Percentiles rank a stretch among this genome's conserved stretches.
Evolutionary conservation across 2,797 vertebrate genomes (phyloP).

Genomic region (Catamblyrhynchus diadema): DNA sequence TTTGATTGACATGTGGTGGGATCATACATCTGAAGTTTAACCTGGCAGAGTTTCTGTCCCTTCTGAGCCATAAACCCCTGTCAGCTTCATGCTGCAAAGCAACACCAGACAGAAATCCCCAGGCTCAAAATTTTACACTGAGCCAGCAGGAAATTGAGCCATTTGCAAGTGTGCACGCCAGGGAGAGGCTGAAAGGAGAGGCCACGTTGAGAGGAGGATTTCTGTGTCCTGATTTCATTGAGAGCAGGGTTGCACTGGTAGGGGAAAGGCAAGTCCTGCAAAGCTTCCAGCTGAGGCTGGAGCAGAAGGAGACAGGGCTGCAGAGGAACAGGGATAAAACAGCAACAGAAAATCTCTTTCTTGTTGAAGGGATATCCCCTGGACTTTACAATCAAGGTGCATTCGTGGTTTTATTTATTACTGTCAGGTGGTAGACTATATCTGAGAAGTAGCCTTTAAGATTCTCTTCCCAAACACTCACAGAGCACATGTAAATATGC

Average conservation of each 20-base stretch:
- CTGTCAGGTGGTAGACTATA: accelerated
- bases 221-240: not conserved
- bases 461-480: not conserved
- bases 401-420: not conserved
- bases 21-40: not conserved
- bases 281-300: not conserved
- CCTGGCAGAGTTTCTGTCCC: not conserved
- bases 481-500: not conserved
- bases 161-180: not conserved
- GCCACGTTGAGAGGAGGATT: not conserved
- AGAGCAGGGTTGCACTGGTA: not conserved
- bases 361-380: not conserved
- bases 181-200: constrained; percentile 12
- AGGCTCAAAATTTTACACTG: not conserved
- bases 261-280: not conserved
- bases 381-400: not conserved
- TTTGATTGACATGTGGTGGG: not conserved
- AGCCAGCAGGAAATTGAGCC: constrained; percentile 43
- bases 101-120: not conserved
- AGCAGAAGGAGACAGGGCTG: accelerated
- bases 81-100: not conserved
- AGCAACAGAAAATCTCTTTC: not conserved
- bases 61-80: not conserved
- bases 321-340: not conserved
- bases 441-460: not conserved